These are phyloP conservation scores for Podotricha telesiphe DNA, from an alignment of 2,888 invertebrate genomes.

Conservation along the genomic window DNA sequence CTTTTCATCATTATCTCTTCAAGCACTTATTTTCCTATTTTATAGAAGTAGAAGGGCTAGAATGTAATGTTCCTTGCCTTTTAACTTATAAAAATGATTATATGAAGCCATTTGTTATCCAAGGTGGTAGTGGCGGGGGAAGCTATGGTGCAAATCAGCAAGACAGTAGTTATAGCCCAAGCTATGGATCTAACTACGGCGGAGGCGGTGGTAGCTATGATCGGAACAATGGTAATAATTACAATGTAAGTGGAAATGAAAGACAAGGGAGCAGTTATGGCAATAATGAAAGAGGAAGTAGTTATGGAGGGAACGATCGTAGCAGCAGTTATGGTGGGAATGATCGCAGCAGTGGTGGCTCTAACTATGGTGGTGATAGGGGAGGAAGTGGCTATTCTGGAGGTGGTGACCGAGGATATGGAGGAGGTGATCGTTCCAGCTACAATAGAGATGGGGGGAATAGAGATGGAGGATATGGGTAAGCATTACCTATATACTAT, in stretches of 20 bases:
- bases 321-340: slow-evolving; percentile 69
- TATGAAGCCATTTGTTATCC: background rate
- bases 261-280: slow-evolving; percentile 67
- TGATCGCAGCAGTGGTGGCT: slow-evolving; percentile 56
- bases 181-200: slow-evolving; percentile 59
- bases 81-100: background rate
- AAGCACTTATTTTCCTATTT: background rate
- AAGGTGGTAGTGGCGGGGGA: slow-evolving; percentile 57
- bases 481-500: slow-evolving; percentile 59
- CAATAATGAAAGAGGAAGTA: slow-evolving; percentile 71
- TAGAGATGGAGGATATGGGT: slow-evolving; percentile 85
- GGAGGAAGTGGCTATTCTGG: slow-evolving; percentile 69
- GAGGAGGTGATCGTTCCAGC: slow-evolving; percentile 72
- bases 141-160: slow-evolving; percentile 61
- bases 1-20: background rate
- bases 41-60: background rate
- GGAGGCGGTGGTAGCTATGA: slow-evolving; percentile 62
- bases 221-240: slow-evolving; percentile 58
- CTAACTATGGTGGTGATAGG: slow-evolving; percentile 68
- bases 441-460: slow-evolving; percentile 84
- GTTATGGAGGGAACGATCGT: slow-evolving; percentile 63
- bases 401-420: slow-evolving; percentile 66
- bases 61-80: too few species aligned
- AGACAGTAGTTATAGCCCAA: slow-evolving; percentile 65
- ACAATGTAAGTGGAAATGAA: slow-evolving; percentile 66